Conservation (phyloP, 1,140 invertebrate genomes). For the Psilanteris sp. region DNA sequence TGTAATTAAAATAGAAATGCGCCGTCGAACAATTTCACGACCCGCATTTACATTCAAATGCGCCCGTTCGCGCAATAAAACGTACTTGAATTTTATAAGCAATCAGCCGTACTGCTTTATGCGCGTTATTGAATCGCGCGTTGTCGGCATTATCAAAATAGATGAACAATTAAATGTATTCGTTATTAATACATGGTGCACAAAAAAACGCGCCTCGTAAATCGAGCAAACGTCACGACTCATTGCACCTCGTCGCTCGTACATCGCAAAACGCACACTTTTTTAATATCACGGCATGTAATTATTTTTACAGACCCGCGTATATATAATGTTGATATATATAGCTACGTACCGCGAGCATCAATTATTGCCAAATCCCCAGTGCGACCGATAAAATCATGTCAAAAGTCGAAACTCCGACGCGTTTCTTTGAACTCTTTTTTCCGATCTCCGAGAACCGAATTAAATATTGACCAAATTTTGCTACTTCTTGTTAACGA, state of each 20-base stretch:
- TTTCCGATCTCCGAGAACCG: slow-evolving; percentile 9
- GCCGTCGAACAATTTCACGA: slow-evolving; percentile 29
- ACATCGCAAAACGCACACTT: no score
- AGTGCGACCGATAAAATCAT: slow-evolving; percentile 14
- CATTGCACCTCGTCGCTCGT: no score
- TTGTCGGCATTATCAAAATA: slow-evolving; percentile 35
- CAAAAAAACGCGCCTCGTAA: slow-evolving; percentile 9
- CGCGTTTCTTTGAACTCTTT: slow-evolving; percentile 25
- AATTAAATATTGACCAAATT: slow-evolving; percentile 2
- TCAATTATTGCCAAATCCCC: slow-evolving; percentile 35
- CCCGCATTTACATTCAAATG: slow-evolving; percentile 21
- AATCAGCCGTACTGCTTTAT: slow-evolving; percentile 4
- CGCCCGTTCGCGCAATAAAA: slow-evolving; percentile 16
- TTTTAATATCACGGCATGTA: no score
- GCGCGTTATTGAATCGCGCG: slow-evolving; percentile 14
- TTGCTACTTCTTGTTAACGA: slow-evolving; percentile 5
- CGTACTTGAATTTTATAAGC: slow-evolving; percentile 41
- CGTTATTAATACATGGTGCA: slow-evolving; percentile 23
- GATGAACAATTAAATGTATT: slow-evolving; percentile 49
- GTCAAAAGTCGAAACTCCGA: slow-evolving; percentile 27
- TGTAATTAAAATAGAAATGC: slow-evolving; percentile 40
- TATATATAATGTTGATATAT: no score
- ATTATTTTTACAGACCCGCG: no score
- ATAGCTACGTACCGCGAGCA: slow-evolving; percentile 9
- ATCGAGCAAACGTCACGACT: slow-evolving; percentile 33